These are phyloP conservation scores for Xiphophorus birchmanni DNA, from an alignment of 2,797 vertebrate species.

Conservation along the genomic window DNA sequence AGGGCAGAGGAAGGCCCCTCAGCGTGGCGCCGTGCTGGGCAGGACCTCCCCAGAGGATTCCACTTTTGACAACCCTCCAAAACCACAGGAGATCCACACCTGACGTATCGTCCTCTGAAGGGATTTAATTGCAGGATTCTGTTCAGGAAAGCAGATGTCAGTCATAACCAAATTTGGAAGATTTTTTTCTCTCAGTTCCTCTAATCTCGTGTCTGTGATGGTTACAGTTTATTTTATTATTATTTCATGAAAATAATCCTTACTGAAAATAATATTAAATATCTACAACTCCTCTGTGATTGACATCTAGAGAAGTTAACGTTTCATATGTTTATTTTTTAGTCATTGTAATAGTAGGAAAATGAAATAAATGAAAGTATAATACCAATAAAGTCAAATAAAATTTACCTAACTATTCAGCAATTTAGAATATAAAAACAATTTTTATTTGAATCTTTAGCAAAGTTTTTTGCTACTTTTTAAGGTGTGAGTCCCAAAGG, in stretches of 20 bases:
- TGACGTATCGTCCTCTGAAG: slow-evolving; percentile 33
- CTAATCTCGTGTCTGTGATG: background rate
- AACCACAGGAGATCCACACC: slow-evolving; percentile 60
- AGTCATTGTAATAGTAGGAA: background rate
- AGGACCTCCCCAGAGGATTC: slow-evolving; percentile 67
- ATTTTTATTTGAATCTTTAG: background rate
- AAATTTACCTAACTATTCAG: background rate
- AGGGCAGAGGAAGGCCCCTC: slow-evolving; percentile 55
- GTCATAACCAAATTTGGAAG: background rate
- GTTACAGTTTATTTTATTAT: background rate
- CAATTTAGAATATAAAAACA: background rate
- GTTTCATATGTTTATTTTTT: background rate
- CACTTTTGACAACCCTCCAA: slow-evolving; percentile 45
- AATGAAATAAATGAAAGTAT: background rate
- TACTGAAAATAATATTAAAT: background rate
- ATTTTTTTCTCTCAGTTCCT: background rate
- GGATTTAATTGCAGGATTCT: slow-evolving; percentile 31
- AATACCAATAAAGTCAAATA: background rate
- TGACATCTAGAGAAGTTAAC: background rate
- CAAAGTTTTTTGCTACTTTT: too few relatives aligned
- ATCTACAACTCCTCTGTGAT: background rate
- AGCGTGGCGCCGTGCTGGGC: slow-evolving; percentile 65
- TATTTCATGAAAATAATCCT: background rate
- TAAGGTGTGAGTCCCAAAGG: background rate
- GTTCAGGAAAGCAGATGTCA: slow-evolving; percentile 19